Base-by-base conservation (phyloP, 2,113 vertebrate genomes). In the Scolopax mira region DNA sequence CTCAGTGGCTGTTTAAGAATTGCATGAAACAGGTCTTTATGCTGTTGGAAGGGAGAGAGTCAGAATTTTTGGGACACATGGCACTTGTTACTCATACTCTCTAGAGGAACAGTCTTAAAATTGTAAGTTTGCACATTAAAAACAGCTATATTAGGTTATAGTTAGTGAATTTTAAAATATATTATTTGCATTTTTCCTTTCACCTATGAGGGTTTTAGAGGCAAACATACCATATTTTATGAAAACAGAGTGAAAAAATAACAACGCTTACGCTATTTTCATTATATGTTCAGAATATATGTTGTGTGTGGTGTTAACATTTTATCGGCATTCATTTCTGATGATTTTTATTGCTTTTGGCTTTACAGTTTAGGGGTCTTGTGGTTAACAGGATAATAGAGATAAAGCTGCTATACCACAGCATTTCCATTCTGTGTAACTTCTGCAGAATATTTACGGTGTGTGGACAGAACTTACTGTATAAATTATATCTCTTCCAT, bases 21-120 rank as follows among this genome's bases (percentile, higher is more conserved):
- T 77, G 30, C 48, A 69, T 91, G 74, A 90, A 93, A 61, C 54
- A 90, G 89, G 39, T 67, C 66, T 95, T 70, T 78, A 81, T 90
- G 55, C 70, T 89, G 67, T 67, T 93, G 49, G 65, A 81, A 75
- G 65, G 75, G n/a, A 77, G 61, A 62, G 73, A 85, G 58, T 61
- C 48, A 31, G 42, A 65, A 52, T 4, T 64, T 80, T 69, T 3
- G 81, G 58, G 78, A 54, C 41, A 75, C 70, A 6, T 60, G 54
- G 44, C 61, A 75, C 71, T 94, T 79, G 48, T 82, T 91, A 67
- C 16, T 77, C 27, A 30, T 46, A 33, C 14, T 65, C 15, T 60
- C 65, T 31, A 57, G 62, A 74, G 85, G 88, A 61, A 70, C 0
- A 0, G 12, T 51, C 61, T 79, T 82, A n/a, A 78, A 74, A 81